Evolutionary conservation across 92 coral and sea anemone species (phyloP), one percentile per base, ranked within the genome.

Genomic region (Porites cylindrica): DNA sequence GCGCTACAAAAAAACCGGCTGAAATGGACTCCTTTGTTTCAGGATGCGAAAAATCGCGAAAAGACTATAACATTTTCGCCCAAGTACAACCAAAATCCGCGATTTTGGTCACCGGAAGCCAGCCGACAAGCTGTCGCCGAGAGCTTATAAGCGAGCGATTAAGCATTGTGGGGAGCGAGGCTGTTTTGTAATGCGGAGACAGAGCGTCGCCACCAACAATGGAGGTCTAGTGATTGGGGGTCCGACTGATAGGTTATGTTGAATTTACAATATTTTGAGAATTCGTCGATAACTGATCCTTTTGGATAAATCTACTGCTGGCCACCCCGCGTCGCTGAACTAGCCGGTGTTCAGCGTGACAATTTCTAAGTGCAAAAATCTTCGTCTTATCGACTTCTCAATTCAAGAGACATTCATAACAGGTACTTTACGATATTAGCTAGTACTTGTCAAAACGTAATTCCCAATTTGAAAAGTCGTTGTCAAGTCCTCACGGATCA

Each of bases 121-220:
- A 43, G 69, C 71, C 69, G 78, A 83, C 87, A 68, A 80, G 21
- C 96, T 83, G 93, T 87, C 78, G 88, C 88, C 98, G 69, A 90
- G 91, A 81, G 92, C 93, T 93, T 82, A 68, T 69, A 67, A 91
- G 76, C 75, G 75, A 62, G 87, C 83, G 90, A 60, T 78, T 80
- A 87, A 54, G 85, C 96, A 61, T 82, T 76, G 94, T 88, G 90
- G 95, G 90, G 95, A 87, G 92, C 93, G 62, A 43, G 79, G 61
- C 81, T 93, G 93, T 93, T 94, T 94, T 94, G 94, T 92, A 89
- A 79, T 76, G 73, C 79, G 97, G 96, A 91, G 99, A 96, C 99
- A 89, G 61, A 79, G 80, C 89, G 99, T 91, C 98, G 94, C 99
- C 99, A 90, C 19, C 83, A 78, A 86, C 93, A 87, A 96, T 93